Evolutionary conservation across 2,113 vertebrate species (phyloP).

Genomic region (Rhinolophus ferrumequinum): DNA sequence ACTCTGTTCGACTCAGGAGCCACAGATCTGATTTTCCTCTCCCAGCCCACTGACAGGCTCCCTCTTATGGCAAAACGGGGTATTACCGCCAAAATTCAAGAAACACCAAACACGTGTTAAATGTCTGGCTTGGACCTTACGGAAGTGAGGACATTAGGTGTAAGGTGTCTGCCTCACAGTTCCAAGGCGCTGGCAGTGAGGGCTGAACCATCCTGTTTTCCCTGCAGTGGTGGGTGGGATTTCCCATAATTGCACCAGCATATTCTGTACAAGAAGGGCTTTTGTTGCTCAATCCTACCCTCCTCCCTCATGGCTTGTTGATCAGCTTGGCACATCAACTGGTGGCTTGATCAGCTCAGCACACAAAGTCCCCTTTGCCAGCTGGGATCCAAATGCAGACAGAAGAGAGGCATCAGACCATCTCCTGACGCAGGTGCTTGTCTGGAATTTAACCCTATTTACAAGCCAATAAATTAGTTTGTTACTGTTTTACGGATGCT

Average conservation of each 20-base stretch:
- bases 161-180: neutral
- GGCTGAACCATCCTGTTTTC: neutral
- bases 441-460: neutral
- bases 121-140: neutral
- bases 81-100: neutral
- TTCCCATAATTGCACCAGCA: neutral
- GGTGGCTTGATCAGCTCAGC: neutral
- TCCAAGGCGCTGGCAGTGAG: neutral
- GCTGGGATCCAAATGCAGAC: neutral
- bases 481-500: neutral
- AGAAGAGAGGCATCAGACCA: neutral
- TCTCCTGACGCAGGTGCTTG: neutral
- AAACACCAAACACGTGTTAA: neutral
- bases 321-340: neutral
- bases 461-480: neutral
- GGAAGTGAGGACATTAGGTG: neutral
- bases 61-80: neutral
- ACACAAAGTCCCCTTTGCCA: neutral
- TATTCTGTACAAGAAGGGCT: neutral
- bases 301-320: neutral
- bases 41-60: neutral
- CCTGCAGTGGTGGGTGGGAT: neutral
- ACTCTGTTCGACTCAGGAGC: neutral
- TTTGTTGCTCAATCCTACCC: neutral
- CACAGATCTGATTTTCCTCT: neutral